A percentile compares a stretch with the other conserved stretches of the same genome.
Evolutionary conservation across 2,797 vertebrate genomes (phyloP).

Genomic region (Tympanoctomys barrerae): DNA sequence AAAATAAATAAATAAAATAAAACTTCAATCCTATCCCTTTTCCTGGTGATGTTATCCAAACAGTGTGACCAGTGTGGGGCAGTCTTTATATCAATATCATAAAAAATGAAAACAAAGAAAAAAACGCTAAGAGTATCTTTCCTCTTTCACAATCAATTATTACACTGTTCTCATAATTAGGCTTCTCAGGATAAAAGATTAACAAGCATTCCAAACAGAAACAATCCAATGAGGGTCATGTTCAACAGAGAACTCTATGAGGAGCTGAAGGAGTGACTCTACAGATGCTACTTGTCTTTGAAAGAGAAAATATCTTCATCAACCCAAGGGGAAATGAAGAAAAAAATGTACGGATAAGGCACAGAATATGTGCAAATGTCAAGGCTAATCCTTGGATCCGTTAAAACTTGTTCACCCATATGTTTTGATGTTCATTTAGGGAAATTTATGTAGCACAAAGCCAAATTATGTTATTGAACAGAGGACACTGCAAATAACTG

Average conservation of each 20-base stretch:
- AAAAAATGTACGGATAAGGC: background rate
- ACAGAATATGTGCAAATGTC: background rate
- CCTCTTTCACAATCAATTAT: background rate
- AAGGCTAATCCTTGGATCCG: background rate
- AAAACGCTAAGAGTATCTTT: background rate
- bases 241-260: background rate
- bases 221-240: background rate
- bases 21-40: background rate
- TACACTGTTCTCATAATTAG: background rate
- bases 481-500: no score
- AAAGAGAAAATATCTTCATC: background rate
- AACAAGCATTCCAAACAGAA: background rate
- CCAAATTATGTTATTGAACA: background rate
- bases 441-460: background rate
- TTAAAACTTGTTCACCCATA: background rate
- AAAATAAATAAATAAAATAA: no score
- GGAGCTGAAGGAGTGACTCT: background rate
- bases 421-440: background rate
- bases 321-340: background rate
- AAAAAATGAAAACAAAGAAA: background rate
- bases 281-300: background rate
- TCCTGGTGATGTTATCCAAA: background rate
- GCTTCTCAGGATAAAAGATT: background rate
- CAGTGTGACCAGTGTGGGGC: background rate
- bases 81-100: background rate